These are phyloP conservation scores for Chinchilla lanigera DNA, from an alignment of 2,113 vertebrate species.

Conservation along the genomic window DNA sequence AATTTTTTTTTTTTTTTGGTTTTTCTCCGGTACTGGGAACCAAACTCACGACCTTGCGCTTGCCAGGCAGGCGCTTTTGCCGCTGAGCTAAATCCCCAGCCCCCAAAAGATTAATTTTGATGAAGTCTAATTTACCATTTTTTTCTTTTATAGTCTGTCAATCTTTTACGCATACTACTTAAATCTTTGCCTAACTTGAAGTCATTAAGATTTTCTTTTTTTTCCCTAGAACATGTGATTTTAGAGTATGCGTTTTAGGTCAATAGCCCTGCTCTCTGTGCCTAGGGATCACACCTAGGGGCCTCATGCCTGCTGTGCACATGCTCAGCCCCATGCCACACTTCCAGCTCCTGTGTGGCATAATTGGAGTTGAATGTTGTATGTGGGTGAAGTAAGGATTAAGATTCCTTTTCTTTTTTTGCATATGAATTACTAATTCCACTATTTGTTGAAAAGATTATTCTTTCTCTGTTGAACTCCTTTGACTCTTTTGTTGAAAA, in stretches of 20 bases:
- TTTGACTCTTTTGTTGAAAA: not conserved
- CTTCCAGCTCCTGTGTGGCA: not conserved
- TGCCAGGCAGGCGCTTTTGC: too few relatives aligned
- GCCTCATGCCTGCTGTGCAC: not conserved
- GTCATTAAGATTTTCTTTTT: not conserved
- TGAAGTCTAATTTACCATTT: not conserved
- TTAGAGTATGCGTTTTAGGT: not conserved
- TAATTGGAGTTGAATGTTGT: not conserved
- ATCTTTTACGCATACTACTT: not conserved
- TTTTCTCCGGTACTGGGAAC: too few relatives aligned
- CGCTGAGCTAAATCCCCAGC: too few relatives aligned
- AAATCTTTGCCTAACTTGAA: not conserved
- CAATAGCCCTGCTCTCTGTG: not conserved
- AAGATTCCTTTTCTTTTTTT: not conserved
- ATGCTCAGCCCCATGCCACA: not conserved
- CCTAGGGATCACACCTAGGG: not conserved
- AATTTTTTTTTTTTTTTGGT: too few relatives aligned
- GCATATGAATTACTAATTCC: not conserved
- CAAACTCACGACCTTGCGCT: too few relatives aligned
- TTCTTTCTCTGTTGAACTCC: not conserved
- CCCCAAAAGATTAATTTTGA: slow-evolving; percentile 5
- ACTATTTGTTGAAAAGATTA: slow-evolving; percentile 16
- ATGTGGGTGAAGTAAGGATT: not conserved
- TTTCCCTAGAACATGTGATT: not conserved
- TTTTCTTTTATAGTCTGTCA: slow-evolving; percentile 28